Evolutionary conservation across 2,888 invertebrate genomes (phyloP).

Genomic region (Blastobasis adustella): DNA sequence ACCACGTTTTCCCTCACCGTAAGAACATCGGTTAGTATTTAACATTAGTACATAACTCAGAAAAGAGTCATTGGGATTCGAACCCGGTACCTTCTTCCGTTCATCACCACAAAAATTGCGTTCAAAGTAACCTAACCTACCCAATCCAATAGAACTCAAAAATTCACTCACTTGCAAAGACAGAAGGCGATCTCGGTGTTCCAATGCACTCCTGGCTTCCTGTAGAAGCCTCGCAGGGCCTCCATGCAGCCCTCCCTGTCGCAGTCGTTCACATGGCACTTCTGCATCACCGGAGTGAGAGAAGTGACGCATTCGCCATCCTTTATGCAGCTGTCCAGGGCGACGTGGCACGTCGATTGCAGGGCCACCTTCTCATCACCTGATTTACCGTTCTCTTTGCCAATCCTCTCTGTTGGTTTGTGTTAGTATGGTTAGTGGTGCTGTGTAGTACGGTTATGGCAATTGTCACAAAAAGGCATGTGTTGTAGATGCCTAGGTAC

Average conservation of each 20-base stretch:
- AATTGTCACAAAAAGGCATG: no score
- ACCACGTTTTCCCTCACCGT: no score
- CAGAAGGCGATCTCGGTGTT: slow-evolving; percentile 94
- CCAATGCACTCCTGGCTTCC: slow-evolving; percentile 85
- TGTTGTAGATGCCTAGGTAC: no score
- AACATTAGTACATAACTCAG: no score
- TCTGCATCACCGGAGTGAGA: slow-evolving; percentile 88
- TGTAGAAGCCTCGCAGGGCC: slow-evolving; percentile 89
- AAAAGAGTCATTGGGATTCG: no score
- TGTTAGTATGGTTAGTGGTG: slow-evolving; percentile 31
- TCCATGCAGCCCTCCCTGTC: slow-evolving; percentile 92
- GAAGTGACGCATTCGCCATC: slow-evolving; percentile 86
- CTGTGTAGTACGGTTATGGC: no score
- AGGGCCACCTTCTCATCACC: slow-evolving; percentile 76
- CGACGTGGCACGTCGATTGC: slow-evolving; percentile 91
- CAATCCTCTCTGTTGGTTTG: slow-evolving; percentile 68
- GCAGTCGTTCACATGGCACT: slow-evolving; percentile 83
- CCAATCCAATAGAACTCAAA: neutral
- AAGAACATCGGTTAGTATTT: no score
- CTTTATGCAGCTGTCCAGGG: slow-evolving; percentile 87
- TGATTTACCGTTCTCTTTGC: slow-evolving; percentile 72
- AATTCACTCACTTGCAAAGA: slow-evolving; percentile 87
- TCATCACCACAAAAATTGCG: no score
- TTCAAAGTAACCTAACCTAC: no score
- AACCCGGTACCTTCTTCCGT: no score